Evolutionary conservation across 1,140 invertebrate species (phyloP), one percentile per base, ranked within the genome.

Genomic region (Bombus pyrosoma): DNA sequence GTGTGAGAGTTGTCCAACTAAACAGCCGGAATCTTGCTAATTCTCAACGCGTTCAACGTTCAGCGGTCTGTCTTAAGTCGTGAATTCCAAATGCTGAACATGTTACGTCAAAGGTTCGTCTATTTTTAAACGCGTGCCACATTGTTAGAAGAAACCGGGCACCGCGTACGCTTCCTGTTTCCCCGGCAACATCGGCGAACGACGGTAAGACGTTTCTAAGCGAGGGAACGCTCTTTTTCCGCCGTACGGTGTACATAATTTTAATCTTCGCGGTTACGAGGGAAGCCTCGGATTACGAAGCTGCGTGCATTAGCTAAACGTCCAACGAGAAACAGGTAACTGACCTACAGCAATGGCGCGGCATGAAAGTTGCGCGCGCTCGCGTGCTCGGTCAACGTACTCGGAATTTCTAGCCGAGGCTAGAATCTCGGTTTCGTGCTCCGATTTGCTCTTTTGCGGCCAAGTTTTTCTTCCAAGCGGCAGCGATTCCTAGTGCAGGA

Each of bases 351-450:
- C 59, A 73, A 87, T 68, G 77, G 43, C 59, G 75, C 71, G 77
- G 64, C 81, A 86, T 75, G 86, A 87, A 86, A 86, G 80, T 66
- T 83, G 80, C 41, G 47, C 39, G 47, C 75, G 57, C 47, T n/a
- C 34, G 37, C 53, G 6, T 28, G 28, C 47, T 37, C 87, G 88
- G 88, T 90, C 88, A 90, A 90, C 83, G 88, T 83, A 88, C 88
- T 84, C 81, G 66, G 78, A 77, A 83, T 77, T 81, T 84, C 62
- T 89, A 71, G 76, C 71, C 75, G 59, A 34, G 32, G 4, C 28
- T 25, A 2, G 34, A 66, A 82, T 86, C 87, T 88, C 69, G 69
- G 84, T 86, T 86, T 86, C 78, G 71, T 86, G 79, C 47, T 69
- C 71, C 84, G 39, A 75, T 85, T 85, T 81, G 15, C 39, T 72